Conservation (phyloP, 2,113 vertebrate species). For the Circaetus gallicus region DNA sequence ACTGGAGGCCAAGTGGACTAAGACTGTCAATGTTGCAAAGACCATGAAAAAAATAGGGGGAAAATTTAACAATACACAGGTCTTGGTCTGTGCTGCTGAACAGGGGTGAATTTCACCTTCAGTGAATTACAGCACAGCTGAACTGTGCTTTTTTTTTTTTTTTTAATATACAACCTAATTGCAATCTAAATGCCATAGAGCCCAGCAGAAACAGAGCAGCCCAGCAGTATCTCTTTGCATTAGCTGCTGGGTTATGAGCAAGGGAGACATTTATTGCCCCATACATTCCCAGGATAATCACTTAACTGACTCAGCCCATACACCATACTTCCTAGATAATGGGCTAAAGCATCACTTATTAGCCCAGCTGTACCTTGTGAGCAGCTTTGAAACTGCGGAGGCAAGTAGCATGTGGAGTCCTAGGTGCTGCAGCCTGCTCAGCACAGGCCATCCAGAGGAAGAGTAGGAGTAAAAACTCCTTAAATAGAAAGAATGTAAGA, state of each 20-base stretch:
- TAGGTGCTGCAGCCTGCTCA: not conserved
- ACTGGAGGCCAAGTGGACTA: not conserved
- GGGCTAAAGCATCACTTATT: conserved; percentile 6
- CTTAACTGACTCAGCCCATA: conserved; percentile 10
- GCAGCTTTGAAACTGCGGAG: not conserved
- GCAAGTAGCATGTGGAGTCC: not conserved
- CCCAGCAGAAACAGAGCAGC: not conserved
- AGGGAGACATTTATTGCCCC: conserved; percentile 52
- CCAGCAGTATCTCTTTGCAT: not conserved
- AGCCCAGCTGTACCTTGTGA: not conserved
- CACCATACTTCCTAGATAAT: not conserved
- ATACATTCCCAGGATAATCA: conserved; percentile 41
- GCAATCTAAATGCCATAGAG: not conserved
- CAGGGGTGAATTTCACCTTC: conserved; percentile 25
- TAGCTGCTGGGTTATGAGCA: conserved; percentile 44
- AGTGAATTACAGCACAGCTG: not conserved
- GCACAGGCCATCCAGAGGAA: not conserved
- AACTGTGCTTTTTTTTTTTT: not conserved
- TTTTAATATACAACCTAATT: conserved; percentile 30
- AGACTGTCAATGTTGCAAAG: not conserved
- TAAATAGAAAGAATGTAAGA: not conserved
- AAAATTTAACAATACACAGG: not conserved
- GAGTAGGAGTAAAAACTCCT: not conserved
- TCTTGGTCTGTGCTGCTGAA: not conserved
- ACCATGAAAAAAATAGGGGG: fast-evolving